These are phyloP conservation scores for Eudorcas thomsonii DNA, from an alignment of 2,113 vertebrate species.

Conservation along the genomic window DNA sequence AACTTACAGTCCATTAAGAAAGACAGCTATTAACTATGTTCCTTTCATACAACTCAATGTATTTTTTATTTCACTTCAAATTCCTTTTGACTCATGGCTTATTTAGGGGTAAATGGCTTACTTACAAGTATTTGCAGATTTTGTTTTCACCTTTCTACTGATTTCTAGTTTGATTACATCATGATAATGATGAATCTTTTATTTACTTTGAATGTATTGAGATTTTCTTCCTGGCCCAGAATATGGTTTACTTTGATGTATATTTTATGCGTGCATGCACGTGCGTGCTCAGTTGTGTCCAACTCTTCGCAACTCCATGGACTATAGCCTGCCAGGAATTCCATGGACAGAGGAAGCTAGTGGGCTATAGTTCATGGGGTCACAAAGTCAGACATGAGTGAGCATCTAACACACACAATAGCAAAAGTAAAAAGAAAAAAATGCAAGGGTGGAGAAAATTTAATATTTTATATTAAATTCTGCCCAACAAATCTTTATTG, in stretches of 20 bases:
- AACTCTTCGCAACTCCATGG: neutral
- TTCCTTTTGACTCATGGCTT: neutral
- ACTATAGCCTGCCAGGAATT: neutral
- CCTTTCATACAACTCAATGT: neutral
- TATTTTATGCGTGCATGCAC: neutral
- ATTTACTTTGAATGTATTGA: neutral
- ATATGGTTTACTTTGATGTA: neutral
- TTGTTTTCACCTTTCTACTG: neutral
- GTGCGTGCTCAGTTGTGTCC: neutral
- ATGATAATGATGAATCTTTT: neutral
- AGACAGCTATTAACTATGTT: neutral
- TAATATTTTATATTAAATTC: neutral
- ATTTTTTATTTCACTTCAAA: neutral
- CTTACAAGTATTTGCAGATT: neutral
- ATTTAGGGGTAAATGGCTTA: neutral
- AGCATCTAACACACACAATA: neutral
- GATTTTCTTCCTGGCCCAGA: neutral
- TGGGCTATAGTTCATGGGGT: neutral
- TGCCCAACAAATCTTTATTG: neutral
- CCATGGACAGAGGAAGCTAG: neutral
- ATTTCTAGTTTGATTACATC: neutral
- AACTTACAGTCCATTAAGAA: neutral
- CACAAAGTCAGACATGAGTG: neutral
- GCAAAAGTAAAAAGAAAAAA: neutral
- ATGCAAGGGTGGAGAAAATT: neutral